Base-by-base conservation (phyloP, 1,140 invertebrate species). In the Vollenhovia emeryi region DNA sequence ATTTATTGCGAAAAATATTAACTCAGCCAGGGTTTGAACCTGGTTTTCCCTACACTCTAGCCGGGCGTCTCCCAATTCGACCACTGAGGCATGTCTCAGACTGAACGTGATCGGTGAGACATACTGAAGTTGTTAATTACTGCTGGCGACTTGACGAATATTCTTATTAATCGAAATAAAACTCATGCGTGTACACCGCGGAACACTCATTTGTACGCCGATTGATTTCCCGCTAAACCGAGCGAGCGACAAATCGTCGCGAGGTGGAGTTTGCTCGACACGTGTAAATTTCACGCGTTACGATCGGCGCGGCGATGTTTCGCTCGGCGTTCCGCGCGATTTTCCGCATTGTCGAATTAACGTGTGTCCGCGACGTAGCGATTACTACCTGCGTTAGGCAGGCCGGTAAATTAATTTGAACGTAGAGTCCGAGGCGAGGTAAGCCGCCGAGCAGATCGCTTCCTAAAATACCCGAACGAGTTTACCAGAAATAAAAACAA, bases 401-500 rank as follows among this genome's bases (percentile, higher is more conserved):
- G n/a, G 64, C n/a, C 43, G 62, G 91, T 91, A 91, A 91, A 91
- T 91, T 90, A 91, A 91, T 90, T 82, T 57, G n/a, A 68, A 86
- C 45, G 40, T n/a, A 40, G 57, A 33, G 27, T 30, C 11, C 40
- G 50, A 62, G 80, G 52, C 83, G 68, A 86, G 82, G 50, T 71
- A 59, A 60, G n/a, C 48, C 57, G 36, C 30, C 9, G 74, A 1
- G 48, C 9, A 50, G 75, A 52, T 66, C 60, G 78, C 91, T 92
- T 92, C 87, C 91, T 89, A 92, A 92, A 92, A 92, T 92, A 91
- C 74, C 90, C 82, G 89, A 90, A 92, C 91, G 90, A 92, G 91
- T 93, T 92, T 87, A 87, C 69, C 80, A 85, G 75, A 92, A 92
- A 93, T 91, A 92, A 92, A 92, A 92, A 89, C 88, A 91, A 93